Evolutionary conservation across 2,113 vertebrate genomes (phyloP).

Genomic region (Pituophis catenifer): DNA sequence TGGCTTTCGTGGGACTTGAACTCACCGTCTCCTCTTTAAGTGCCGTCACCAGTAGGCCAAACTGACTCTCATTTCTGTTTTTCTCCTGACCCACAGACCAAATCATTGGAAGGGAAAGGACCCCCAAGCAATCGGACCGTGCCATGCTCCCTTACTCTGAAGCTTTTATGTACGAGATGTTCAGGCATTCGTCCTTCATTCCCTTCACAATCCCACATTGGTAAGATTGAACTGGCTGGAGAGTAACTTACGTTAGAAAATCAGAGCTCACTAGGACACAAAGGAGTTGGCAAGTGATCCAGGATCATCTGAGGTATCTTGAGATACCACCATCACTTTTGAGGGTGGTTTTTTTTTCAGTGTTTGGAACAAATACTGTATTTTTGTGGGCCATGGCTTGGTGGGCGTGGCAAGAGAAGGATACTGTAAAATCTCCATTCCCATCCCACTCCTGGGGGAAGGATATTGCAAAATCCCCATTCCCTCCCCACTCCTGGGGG

Average conservation of each 20-base stretch:
- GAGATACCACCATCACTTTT: not conserved
- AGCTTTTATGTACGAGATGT: slow-evolving; percentile 88
- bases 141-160: slow-evolving; percentile 75
- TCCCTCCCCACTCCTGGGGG: too few species aligned
- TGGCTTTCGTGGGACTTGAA: not conserved
- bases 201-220: slow-evolving; percentile 94
- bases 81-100: slow-evolving; percentile 65
- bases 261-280: not conserved
- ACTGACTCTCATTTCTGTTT: not conserved
- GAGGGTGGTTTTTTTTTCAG: not conserved
- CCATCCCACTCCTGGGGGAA: too few species aligned
- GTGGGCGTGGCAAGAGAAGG: too few species aligned
- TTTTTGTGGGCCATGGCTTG: too few species aligned
- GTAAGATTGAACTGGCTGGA: slow-evolving; percentile 57
- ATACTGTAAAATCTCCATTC: too few species aligned
- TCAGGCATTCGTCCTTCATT: slow-evolving; percentile 85
- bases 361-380: not conserved
- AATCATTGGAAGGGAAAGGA: slow-evolving; percentile 72
- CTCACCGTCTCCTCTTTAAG: not conserved
- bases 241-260: not conserved
- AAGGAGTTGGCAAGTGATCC: not conserved
- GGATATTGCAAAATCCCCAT: too few species aligned
- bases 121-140: slow-evolving; percentile 76
- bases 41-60: not conserved
- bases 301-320: not conserved